Base-by-base conservation (phyloP, 2,113 vertebrate species). In the Tor tambroides region DNA sequence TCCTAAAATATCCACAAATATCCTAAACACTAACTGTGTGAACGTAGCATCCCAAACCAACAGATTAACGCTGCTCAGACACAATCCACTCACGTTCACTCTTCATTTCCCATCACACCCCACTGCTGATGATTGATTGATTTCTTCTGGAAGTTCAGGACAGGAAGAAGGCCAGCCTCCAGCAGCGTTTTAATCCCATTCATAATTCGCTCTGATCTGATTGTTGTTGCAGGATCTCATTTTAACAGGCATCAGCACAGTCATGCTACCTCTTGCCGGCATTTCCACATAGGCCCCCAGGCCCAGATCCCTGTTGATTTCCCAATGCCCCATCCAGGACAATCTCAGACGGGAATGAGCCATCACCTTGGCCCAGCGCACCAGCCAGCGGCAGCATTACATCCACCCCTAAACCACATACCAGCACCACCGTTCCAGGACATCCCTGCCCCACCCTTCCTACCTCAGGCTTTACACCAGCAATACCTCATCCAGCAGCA, bases 391-490 rank as follows among this genome's bases (percentile, higher is more conserved):
- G 92, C 96, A 46, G 91, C 95, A 28, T 95, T 98, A 89, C 98
- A 98, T 94, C 96, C 97, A 86, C 92, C 97, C 91, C 94, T 98
- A 92, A 93, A 96, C 8, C 94, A 97, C 11, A 94, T 98, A 93
- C 95, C 98, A 79, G 83, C 95, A 81, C 96, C 98, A 86, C 97
- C 97, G 92, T 99, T 98, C 96, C 98, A 98, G 95, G 98, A 99
- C 28, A 95, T 98, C 92, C 94, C 97, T 4, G 95, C 95, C 95
- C 96, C 98, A 87, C 96, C 97, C 91, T 99, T 99, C 97, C 97
- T 99, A 98, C 98, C 98, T 99, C 98, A 99, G 96, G 97, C 97
- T 95, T 97, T 99, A 96, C 98, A 99, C 97, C 98, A 99, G 97
- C 98, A 99, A 97, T 99, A 99, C 96, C 98, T 99, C 96, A 97